Evolutionary conservation across 2,888 invertebrate genomes (phyloP), one percentile per base, ranked within the genome.

Genomic region (Tenthredo mesomela): DNA sequence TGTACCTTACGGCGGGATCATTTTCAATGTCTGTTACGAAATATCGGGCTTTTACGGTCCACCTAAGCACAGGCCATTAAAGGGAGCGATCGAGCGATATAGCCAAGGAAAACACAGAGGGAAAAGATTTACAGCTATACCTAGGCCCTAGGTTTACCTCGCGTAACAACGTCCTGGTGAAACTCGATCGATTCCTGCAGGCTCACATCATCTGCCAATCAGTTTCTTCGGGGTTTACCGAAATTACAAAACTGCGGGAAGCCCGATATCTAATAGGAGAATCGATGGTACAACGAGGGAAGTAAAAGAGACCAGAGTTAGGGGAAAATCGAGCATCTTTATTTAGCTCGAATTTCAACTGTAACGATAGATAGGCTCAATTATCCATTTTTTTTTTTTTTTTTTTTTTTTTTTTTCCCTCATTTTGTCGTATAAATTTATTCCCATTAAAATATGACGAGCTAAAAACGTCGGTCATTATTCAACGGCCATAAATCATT

Each of bases 11-110:
- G 73, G 40, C 25, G 40, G 21, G 73, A 73, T 73, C 73, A 73
- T 73, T 73, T 61, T 80, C 80, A 80, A 80, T 80, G 40, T 80
- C 61, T 37, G 58, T 37, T 37, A 58, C n/a, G 37, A 80, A 58
- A 80, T 80, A 61, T 80, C 80, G 80, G 21, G 58, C 80, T 80
- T 80, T 80, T 77, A 77, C 33, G 77, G 50, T 50, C 47, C 50
- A 29, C 77, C 18, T 77, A 77, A 77, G 77, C 77, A 77, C 77
- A 29, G 47, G 77, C 77, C 50, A 77, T 80, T 80, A 80, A 80
- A 12, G n/a, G 61, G 61, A 80, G 80, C 80, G 37, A 80, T 80
- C 61, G 80, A 80, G 61, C 80, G 40, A 80, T 37, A 61, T 37
- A 61, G 25, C 80, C 40, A 40, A 43, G n/a, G 80, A 77, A 80